Base-by-base conservation (phyloP, 1,140 invertebrate genomes). In the Drosophila sulfurigaster region DNA sequence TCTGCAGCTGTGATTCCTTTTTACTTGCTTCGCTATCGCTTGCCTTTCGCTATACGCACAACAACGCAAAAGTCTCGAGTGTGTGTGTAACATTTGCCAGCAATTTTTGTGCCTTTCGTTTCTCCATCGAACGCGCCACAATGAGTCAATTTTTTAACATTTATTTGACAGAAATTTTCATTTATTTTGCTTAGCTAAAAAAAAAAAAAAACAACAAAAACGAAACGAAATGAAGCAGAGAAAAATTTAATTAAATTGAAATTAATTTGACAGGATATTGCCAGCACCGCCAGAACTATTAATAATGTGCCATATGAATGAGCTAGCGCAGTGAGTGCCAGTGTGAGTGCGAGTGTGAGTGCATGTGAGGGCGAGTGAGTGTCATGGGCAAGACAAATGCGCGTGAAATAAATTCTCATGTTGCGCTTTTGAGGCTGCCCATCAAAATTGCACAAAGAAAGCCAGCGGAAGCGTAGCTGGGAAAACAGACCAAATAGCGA, bases 71-170 rank as follows among this genome's bases (percentile, higher is more conserved):
- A 59, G 59, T 49, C 25, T 46, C 20, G 1, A n/a, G 11, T 28
- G n/a, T 8, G 16, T 65, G 48, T 52, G 32, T 43, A 20, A 38
- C 38, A 11, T 45, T 45, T 48, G 43, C 4, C 10, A 46, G 28
- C 15, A 71, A 32, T 38, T 46, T 16, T 46, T 41, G 32, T 62
- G 35, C 16, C 30, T 51, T 30, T 67, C 64, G 13, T 48, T 68
- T 38, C 38, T 49, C 35, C 68, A 54, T 64, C 52, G 48, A 85
- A 81, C 60, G 58, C 54, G 66, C 69, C 52, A 76, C 85, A 89
- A 89, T 89, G 85, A 89, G 85, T 89, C 85, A 89, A 89, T 89
- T 89, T 89, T 89, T 89, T 90, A 90, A 89, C 86, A 89, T 89
- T 89, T 89, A 89, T 89, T 89, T 89, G 86, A 89, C 86, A 89